Base-by-base conservation (phyloP, 2,888 invertebrate species). In the Drepanosiphum platanoidis region DNA sequence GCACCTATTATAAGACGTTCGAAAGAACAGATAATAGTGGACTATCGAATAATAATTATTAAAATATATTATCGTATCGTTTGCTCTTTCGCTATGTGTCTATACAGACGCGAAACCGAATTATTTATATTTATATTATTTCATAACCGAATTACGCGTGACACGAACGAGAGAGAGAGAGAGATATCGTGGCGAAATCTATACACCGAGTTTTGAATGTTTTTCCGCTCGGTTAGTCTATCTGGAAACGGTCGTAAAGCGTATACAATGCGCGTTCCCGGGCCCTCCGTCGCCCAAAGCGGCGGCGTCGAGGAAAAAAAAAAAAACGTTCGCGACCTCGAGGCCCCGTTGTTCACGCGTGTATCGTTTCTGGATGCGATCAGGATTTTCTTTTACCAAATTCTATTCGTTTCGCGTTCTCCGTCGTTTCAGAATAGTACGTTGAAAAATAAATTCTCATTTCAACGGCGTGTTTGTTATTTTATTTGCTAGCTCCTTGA, bases 161-260 rank as follows among this genome's bases (percentile, higher is more conserved):
- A 39, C 32, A 66, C 11, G 5, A 27, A 15, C 13, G 52, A 5
- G 22, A 27, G 42, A 46, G 5, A 34, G 11, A 30, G 70, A 46
- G 18, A 74, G 46, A 66, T 22, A 52, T 15, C 3, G 15, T 27
- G n/a, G n/a, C 32, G n/a, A 66, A 66, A 22, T 11, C 8, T 34
- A 11, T 52, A 32, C 18, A 46, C n/a, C 18, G 70, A 36, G 32
- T 70, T 30, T 58, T 1, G 27, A 80, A 36, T 70, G 80, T 58
- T 81, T 68, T 71, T 71, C 80, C 39, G 18, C 70, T 81, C 80
- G 36, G 70, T 81, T 58, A 70, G 70, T 58, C 52, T 30, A 70
- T 80, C 70, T 22, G 42, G 52, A 52, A 52, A 22, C 15, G 15
- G 36, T n/a, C 4, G 1, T 58, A 27, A 36, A 58, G 30, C 80